Conservation (phyloP, 2,888 invertebrate species). For the Eupithecia centaureata region DNA sequence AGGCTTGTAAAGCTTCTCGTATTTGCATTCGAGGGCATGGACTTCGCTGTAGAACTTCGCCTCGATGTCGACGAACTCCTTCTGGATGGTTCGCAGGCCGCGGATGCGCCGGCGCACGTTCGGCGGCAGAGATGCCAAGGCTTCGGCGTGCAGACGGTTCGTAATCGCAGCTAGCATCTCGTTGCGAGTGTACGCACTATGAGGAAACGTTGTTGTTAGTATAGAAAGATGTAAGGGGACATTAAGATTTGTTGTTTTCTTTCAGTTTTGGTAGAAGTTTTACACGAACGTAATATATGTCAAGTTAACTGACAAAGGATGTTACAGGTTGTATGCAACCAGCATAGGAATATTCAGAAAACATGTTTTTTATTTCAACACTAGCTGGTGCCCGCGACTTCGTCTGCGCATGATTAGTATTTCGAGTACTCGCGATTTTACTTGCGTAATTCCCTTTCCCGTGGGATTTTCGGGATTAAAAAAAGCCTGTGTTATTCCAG, state of each 20-base stretch:
- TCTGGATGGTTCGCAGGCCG: slow-evolving; percentile 93
- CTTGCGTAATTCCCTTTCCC: too few relatives aligned
- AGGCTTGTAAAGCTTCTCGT: slow-evolving; percentile 90
- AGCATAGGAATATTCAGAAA: too few relatives aligned
- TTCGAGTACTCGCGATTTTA: too few relatives aligned
- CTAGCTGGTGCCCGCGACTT: too few relatives aligned
- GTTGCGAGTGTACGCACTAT: slow-evolving; percentile 76
- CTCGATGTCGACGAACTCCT: slow-evolving; percentile 93
- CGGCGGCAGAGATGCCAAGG: slow-evolving; percentile 86
- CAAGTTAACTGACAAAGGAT: background rate
- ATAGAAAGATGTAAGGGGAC: too few relatives aligned
- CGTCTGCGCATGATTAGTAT: too few relatives aligned
- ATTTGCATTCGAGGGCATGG: slow-evolving; percentile 96
- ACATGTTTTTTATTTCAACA: too few relatives aligned
- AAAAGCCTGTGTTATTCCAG: too few relatives aligned
- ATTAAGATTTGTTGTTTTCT: background rate
- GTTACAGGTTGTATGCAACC: too few relatives aligned
- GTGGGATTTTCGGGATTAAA: too few relatives aligned
- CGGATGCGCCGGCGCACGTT: slow-evolving; percentile 92
- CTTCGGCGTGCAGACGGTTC: slow-evolving; percentile 83
- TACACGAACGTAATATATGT: background rate
- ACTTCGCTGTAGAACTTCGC: slow-evolving; percentile 97
- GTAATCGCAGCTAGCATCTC: slow-evolving; percentile 85
- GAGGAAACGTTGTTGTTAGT: slow-evolving; percentile 18
- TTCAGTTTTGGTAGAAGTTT: background rate